These are phyloP conservation scores for Smittia aterrima DNA, from an alignment of 2,888 invertebrate species.

Conservation along the genomic window DNA sequence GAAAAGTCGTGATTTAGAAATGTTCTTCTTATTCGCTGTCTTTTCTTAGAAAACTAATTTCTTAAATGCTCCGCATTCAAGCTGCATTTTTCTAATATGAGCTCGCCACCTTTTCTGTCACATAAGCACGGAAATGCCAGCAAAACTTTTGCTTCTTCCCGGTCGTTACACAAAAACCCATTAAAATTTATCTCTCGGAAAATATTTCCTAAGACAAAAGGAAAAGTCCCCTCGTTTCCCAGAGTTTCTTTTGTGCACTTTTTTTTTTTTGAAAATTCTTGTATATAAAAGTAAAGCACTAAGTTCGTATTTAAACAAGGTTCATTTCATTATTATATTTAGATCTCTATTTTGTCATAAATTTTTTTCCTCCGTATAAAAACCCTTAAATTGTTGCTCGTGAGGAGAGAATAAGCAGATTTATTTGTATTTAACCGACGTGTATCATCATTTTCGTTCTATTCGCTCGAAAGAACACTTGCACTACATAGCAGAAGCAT, in stretches of 20 bases:
- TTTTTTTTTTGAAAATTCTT: background rate
- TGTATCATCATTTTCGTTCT: constrained; percentile 4
- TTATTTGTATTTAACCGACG: constrained; percentile 12
- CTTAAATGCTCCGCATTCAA: background rate
- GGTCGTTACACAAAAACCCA: constrained; percentile 19
- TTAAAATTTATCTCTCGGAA: constrained; percentile 40
- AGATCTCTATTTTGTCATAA: background rate
- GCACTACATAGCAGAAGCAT: constrained; percentile 14
- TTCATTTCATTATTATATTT: no score
- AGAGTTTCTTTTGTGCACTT: background rate
- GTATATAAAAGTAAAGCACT: background rate
- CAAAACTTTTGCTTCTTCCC: constrained; percentile 20
- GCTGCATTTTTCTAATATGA: background rate
- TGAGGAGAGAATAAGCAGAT: background rate
- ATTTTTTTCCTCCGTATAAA: background rate
- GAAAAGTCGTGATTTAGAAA: background rate
- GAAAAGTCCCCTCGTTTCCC: background rate
- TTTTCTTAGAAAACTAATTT: background rate
- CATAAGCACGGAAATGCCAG: background rate
- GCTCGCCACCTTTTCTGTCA: background rate
- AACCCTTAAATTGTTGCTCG: constrained; percentile 2
- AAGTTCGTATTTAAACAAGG: background rate
- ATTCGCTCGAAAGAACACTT: constrained; percentile 9
- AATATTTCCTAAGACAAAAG: constrained; percentile 13
- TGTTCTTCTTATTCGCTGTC: background rate